phyloP scores from a whole-genome alignment of 1,140 invertebrate genomes.

The Drosophila eugracilis region DNA sequence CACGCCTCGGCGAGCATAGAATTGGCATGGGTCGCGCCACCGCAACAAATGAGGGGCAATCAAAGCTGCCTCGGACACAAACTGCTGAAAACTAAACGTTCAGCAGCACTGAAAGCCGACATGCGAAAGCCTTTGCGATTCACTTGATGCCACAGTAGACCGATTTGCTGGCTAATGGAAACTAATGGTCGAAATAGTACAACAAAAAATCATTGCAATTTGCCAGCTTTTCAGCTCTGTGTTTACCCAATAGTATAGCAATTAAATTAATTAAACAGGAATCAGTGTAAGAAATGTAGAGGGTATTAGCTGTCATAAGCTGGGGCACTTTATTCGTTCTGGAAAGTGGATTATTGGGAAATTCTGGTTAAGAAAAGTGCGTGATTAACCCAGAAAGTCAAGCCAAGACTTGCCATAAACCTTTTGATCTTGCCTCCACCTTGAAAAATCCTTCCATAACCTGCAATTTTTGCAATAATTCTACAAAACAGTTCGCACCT shows the following conservation, averaged over 20 bases:
- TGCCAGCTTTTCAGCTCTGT: neutral
- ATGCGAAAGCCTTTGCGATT: conserved; percentile 22
- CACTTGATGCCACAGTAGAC: conserved; percentile 6
- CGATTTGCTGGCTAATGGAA: conserved; percentile 26
- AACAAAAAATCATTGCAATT: conserved; percentile 6
- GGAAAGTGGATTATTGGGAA: no score
- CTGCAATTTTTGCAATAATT: neutral
- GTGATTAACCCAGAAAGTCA: no score
- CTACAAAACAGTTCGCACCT: neutral
- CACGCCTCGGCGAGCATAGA: conserved; percentile 59
- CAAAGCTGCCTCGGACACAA: conserved; percentile 32
- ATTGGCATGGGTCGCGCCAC: conserved; percentile 56
- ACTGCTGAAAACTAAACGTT: conserved; percentile 10
- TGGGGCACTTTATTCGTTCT: no score
- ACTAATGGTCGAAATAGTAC: no score
- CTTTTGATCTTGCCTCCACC: no score
- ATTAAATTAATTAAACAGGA: neutral
- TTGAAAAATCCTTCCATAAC: no score
- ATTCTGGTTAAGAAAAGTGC: no score
- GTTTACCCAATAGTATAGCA: neutral
- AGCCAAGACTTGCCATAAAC: no score
- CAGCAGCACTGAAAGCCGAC: conserved; percentile 12
- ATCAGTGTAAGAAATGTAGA: neutral
- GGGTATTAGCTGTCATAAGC: neutral
- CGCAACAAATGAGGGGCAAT: conserved; percentile 70